These are phyloP conservation scores for Callionymus lyra DNA, from an alignment of 2,113 vertebrate genomes.

Conservation along the genomic window DNA sequence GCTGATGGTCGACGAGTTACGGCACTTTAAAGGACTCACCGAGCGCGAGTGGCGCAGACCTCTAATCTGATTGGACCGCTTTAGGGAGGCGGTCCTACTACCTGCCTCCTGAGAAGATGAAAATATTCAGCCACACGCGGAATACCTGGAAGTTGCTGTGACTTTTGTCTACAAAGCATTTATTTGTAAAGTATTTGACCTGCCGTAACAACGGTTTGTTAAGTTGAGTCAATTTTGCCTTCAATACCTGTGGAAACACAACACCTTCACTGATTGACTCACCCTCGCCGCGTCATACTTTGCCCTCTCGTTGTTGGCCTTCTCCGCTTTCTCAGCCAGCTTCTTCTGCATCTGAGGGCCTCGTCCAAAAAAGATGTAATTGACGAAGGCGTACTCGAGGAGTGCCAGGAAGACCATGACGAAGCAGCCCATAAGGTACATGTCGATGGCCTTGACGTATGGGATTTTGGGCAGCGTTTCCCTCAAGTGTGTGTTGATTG, in stretches of 20 bases:
- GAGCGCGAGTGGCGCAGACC: slow-evolving; percentile 65
- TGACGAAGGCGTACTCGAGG: slow-evolving; percentile 86
- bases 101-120: slow-evolving; percentile 65
- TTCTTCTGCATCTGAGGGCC: slow-evolving; percentile 86
- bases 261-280: not conserved
- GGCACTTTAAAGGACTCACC: slow-evolving; percentile 56
- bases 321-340: slow-evolving; percentile 82
- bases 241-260: no score
- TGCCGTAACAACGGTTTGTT: no score
- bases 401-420: slow-evolving; percentile 87
- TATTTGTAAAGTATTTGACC: no score
- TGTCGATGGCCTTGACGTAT: slow-evolving; percentile 86
- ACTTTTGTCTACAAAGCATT: no score
- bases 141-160: slow-evolving; percentile 10
- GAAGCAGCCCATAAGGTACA: slow-evolving; percentile 90
- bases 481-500: slow-evolving; percentile 83
- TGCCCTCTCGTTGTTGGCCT: slow-evolving; percentile 77
- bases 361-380: slow-evolving; percentile 86
- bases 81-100: slow-evolving; percentile 66
- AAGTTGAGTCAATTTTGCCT: no score
- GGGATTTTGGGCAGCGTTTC: slow-evolving; percentile 87
- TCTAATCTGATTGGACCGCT: slow-evolving; percentile 70
- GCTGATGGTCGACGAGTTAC: slow-evolving; percentile 42
- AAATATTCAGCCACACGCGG: slow-evolving; percentile 44
- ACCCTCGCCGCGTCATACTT: slow-evolving; percentile 83